Percentiles rank a stretch among this genome's conserved stretches.
Evolutionary conservation across 1,140 invertebrate species (phyloP).

Genomic region (Littorina saxatilis): DNA sequence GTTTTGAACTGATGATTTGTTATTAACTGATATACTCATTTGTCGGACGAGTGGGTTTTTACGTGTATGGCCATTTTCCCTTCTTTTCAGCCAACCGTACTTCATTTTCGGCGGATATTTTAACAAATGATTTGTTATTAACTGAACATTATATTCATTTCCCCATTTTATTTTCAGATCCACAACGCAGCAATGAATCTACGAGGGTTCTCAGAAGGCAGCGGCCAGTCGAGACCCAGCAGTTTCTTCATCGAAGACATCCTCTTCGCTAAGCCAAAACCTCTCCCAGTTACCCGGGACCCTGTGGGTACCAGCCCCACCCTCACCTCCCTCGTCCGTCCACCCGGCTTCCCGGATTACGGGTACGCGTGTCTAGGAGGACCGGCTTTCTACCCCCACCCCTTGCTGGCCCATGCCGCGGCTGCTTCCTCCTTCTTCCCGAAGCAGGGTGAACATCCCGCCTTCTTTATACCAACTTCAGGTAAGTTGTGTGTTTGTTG

Average conservation of each 20-base stretch:
- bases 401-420: constrained; percentile 71
- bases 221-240: constrained; percentile 73
- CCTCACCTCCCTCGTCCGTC: constrained; percentile 40
- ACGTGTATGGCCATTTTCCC: too few species aligned
- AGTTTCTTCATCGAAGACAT: constrained; percentile 88
- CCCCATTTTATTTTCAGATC: too few species aligned
- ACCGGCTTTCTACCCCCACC: constrained; percentile 72
- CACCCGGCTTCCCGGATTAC: constrained; percentile 62
- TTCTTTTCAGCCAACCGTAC: too few species aligned
- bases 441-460: constrained; percentile 76
- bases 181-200: constrained; percentile 32
- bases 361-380: constrained; percentile 61
- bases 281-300: constrained; percentile 39
- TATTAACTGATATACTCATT: too few species aligned
- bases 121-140: too few species aligned
- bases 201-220: constrained; percentile 39
- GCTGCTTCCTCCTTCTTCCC: constrained; percentile 77
- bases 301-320: constrained; percentile 38
- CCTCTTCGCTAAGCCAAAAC: constrained; percentile 80
- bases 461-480: constrained; percentile 74
- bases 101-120: too few species aligned
- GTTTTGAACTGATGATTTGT: too few species aligned
- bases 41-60: too few species aligned
- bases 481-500: constrained; percentile 65
- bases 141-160: too few species aligned